Base-by-base conservation (phyloP, 2,888 invertebrate genomes). In the Microchrysa polita region DNA sequence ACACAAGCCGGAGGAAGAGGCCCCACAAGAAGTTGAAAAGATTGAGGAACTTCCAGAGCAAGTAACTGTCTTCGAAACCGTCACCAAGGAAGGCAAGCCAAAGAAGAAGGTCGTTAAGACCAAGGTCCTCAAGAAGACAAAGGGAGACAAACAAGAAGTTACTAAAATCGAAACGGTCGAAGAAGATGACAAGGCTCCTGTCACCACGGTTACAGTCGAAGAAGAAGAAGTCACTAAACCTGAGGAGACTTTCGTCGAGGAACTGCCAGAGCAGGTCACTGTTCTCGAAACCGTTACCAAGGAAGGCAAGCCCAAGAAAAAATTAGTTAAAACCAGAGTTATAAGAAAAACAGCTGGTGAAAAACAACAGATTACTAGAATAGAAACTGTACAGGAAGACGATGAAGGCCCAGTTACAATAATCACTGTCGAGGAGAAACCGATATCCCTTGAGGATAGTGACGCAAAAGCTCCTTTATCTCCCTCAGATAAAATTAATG, bases 161-260 rank as follows among this genome's bases (percentile, higher is more conserved):
- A 84, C 84, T 5, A 80, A 84, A 78, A 83, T 85, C 73, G 80
- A 82, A n/a, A 84, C 81, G 1, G 79, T 83, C 1, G 82, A 85
- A 72, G 84, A 83, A 73, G 86, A 85, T 75, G 84, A 83, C 22
- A 75, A 78, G 5, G 69, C 74, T 60, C 78, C 81, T 12, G 79
- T 82, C 76, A 84, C 82, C 2, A 82, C 81, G 0, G 78, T 80
- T 0, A 75, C 73, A 5, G 73, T 79, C 52, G 73, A 73, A 67
- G 76, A 74, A 75, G 73, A 73, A 67, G 76, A 73, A 74, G 76
- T 59, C 75, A 78, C 78, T 53, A 75, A 73, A 59, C 74, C 77
- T 20, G 72, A 72, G 2, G 74, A 77, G 27, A 9, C 57, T 10
- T 4, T 76, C 1, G 53, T 83, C 5, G 80, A 84, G 77, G 72